phyloP scores from a whole-genome alignment of 92 coral and sea anemone genomes.

The Hydrozoanthus gracilis region DNA sequence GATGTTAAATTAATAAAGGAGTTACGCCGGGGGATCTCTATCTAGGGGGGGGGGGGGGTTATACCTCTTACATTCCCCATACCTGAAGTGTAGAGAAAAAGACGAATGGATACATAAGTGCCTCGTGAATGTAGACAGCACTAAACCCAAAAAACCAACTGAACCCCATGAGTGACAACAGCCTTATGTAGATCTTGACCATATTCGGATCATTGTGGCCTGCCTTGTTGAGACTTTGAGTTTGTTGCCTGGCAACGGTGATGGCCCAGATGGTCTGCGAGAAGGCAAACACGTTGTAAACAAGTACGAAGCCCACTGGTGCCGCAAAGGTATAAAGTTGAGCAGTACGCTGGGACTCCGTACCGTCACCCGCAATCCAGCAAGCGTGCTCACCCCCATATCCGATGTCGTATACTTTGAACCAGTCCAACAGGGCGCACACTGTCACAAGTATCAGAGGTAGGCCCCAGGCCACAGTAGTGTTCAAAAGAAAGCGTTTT shows the following conservation, averaged over 20 bases:
- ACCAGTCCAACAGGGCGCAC: constrained; percentile 73
- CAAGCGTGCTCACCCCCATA: constrained; percentile 76
- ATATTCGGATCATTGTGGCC: constrained; percentile 69
- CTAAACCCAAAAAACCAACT: constrained; percentile 91
- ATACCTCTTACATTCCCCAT: neutral
- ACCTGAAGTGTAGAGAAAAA: constrained; percentile 65
- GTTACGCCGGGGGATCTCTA: neutral
- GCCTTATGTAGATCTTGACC: constrained; percentile 80
- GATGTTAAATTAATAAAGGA: too few relatives aligned
- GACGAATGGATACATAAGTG: constrained; percentile 84
- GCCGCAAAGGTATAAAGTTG: constrained; percentile 68
- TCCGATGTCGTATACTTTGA: constrained; percentile 71
- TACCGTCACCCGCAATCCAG: constrained; percentile 72
- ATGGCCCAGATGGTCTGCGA: constrained; percentile 88
- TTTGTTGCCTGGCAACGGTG: constrained; percentile 76
- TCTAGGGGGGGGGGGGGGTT: too few relatives aligned
- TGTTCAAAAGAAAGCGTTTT: constrained; percentile 69
- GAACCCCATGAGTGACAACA: constrained; percentile 88
- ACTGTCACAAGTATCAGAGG: constrained; percentile 72
- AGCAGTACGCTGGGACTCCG: constrained; percentile 20
- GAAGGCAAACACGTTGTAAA: constrained; percentile 83
- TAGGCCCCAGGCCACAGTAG: constrained; percentile 77
- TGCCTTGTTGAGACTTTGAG: constrained; percentile 68
- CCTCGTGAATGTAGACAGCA: constrained; percentile 80
- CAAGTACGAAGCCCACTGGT: constrained; percentile 68